Evolutionary conservation across 2,797 vertebrate genomes (phyloP), one percentile per base, ranked within the genome.

Genomic region (Danio kyathit): DNA sequence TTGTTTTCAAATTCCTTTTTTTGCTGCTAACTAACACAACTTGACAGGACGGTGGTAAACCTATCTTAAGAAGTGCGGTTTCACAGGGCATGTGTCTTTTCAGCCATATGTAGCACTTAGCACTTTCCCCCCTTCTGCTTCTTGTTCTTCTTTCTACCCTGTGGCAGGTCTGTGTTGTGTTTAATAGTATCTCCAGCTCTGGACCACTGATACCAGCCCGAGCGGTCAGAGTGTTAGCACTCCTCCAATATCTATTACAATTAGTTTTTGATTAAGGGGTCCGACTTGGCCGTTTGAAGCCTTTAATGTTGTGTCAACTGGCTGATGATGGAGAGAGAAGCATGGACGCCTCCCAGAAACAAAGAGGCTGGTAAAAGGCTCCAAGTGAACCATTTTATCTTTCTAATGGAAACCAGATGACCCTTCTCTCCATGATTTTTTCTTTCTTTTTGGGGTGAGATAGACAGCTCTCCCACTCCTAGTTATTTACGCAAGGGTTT

Each of bases 201-300:
- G 92, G 93, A 92, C 92, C 88, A 90, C 93, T 92, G 95, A 96
- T 94, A 96, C 94, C 96, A 94, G 89, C 90, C 93, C 93, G 87
- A 93, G 93, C 92, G 93, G 95, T 96, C 97, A 95, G 94, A 83
- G 94, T 96, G 96, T 97, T 97, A 96, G 96, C 95, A 96, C 96
- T 97, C 96, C 96, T 94, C 95, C 94, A 94, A 95, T 97, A 98
- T 97, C 97, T 97, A 95, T 97, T 96, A 96, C 97, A 99, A 99
- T 99, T 99, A 98, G 96, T 96, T 98, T 97, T 97, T 98, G 98
- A 99, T 99, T 97, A 99, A 98, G 96, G 95, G 95, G 96, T 93
- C 94, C 94, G 90, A 94, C 89, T 88, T 90, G 94, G 95, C 95
- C 93, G 89, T 97, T 97, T 94, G 95, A 96, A 96, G 95, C 94